Conservation (phyloP, 2,888 invertebrate species). For the Silvanus unidentatus region DNA sequence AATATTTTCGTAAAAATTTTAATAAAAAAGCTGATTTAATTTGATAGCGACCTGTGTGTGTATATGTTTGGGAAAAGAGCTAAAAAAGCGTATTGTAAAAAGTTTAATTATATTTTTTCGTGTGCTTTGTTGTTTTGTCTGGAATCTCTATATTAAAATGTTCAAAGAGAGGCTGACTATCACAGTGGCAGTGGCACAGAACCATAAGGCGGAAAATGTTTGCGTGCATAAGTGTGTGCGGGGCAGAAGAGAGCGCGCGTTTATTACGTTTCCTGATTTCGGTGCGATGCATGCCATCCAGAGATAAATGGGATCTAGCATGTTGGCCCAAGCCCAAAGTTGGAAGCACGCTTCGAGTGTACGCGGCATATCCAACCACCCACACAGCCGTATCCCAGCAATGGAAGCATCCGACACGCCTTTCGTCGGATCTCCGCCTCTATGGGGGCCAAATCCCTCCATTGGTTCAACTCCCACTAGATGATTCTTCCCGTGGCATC, state of each 20-base stretch:
- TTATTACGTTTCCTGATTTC: too few species aligned
- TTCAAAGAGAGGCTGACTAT: conserved; percentile 13
- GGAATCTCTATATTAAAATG: conserved; percentile 16
- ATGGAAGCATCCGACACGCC: conserved; percentile 32
- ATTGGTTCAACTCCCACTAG: conserved; percentile 41
- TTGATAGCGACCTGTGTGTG: too few species aligned
- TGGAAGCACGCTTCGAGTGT: not conserved
- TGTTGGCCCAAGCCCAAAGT: not conserved
- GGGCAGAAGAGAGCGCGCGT: conserved; percentile 4
- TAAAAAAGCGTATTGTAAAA: too few species aligned
- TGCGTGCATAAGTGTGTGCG: conserved; percentile 14
- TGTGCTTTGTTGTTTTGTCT: not conserved
- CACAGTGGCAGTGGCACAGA: too few species aligned
- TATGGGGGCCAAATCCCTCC: conserved; percentile 32
- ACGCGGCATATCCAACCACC: conserved; percentile 8
- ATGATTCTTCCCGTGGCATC: conserved; percentile 35
- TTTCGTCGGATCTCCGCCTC: conserved; percentile 30
- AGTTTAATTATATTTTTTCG: conserved; percentile 29
- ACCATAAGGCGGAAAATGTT: too few species aligned
- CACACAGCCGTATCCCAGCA: conserved; percentile 15
- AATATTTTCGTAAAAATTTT: too few species aligned
- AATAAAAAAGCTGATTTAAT: too few species aligned
- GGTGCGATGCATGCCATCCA: too few species aligned
- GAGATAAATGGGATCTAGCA: not conserved
- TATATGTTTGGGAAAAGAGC: too few species aligned